A percentile compares a stretch with the other conserved stretches of the same genome.
Evolutionary conservation across 2,797 vertebrate genomes (phyloP).

Genomic region (Sardinella longiceps): DNA sequence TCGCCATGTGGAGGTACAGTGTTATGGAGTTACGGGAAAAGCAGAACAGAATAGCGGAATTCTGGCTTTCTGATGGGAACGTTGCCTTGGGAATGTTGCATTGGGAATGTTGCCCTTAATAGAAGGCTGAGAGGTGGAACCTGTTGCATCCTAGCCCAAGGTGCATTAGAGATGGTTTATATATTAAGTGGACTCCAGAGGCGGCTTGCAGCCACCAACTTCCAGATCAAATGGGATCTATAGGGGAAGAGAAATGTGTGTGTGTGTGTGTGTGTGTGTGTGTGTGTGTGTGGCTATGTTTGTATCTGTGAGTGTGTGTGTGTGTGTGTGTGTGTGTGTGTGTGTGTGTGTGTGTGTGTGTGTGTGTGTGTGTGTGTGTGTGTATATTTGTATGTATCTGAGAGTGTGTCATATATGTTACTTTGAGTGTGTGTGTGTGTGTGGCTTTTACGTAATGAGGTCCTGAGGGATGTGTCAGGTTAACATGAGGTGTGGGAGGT

Average conservation of each 20-base stretch:
- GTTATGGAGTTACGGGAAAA: neutral
- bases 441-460: conserved; percentile 31
- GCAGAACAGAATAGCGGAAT: neutral
- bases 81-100: too few species aligned
- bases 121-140: neutral
- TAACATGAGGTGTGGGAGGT: neutral
- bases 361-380: neutral
- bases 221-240: conserved; percentile 16
- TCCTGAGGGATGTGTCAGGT: conserved; percentile 24
- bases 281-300: neutral
- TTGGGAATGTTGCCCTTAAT: too few species aligned
- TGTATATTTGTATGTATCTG: too few species aligned
- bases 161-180: too few species aligned
- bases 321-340: neutral
- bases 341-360: neutral
- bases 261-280: neutral
- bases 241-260: neutral
- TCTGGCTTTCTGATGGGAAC: neutral
- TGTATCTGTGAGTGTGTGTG: neutral
- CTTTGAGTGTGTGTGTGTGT: neutral
- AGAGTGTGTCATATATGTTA: neutral
- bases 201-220: too few species aligned
- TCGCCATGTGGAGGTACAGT: neutral
- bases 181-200: too few species aligned
- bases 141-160: neutral